Evolutionary conservation across 2,113 vertebrate genomes (phyloP), one percentile per base, ranked within the genome.

Genomic region (Eupsittula cactorum): DNA sequence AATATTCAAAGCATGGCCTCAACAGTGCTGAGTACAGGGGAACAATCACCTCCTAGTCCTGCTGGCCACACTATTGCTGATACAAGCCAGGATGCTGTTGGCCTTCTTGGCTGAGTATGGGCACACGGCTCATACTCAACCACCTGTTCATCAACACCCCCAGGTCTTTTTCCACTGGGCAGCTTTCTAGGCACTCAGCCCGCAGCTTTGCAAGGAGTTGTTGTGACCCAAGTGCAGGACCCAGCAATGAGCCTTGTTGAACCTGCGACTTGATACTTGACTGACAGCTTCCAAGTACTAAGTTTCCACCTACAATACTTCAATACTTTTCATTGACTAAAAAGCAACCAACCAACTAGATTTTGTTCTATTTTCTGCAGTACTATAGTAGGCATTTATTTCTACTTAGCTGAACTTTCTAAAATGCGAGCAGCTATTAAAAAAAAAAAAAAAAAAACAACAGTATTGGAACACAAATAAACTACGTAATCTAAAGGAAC

Each of bases 81-180:
- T 20, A 19, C 0, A 2, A 31, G 35, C 27, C 73, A 37, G 17
- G 18, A 71, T 24, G 17, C 11, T 27, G 31, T 0, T 28, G 25
- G 55, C 35, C 49, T 29, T 39, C 35, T 33, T 20, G 49, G 49
- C 17, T 27, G 35, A 53, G 27, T 49, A 41, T 37, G 31, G 49
- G 31, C 41, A 78, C 47, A 55, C 0, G 27, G n/a, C 57, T 37
- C 42, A 59, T 39, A 33, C 7, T 25, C 49, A 71, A 18, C 31
- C 29, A 18, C 17, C 31, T 57, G 35, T 9, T 15, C 6, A 16
- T 2, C 21, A 71, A 18, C 31, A 71, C 2, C 1, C 2, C 21
- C 57, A 28, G 31, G 31, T 19, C 27, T 21, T 71, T 71, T 64
- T 5, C 10, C 62, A 11, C 35, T n/a, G 27, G 13, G 49, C 31